phyloP scores from a whole-genome alignment of 2,113 vertebrate genomes.

The Vimba vimba region DNA sequence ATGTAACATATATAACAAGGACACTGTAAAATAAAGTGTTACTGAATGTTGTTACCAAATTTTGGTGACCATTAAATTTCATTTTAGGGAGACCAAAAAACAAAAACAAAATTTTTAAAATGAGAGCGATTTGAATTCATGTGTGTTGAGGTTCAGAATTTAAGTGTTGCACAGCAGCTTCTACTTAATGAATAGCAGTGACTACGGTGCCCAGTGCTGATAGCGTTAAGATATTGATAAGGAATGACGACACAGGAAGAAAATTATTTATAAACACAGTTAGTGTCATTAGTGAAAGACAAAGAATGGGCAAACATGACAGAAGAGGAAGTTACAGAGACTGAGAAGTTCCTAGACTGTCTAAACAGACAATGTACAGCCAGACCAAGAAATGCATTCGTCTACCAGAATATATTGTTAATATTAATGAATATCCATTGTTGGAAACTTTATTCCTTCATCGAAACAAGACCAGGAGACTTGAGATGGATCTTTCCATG shows the following conservation, averaged over 20 bases:
- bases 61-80: background rate
- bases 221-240: background rate
- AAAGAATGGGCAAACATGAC: background rate
- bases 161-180: background rate
- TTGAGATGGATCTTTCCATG: background rate
- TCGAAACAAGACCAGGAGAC: too few species aligned
- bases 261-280: background rate
- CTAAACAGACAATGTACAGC: background rate
- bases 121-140: background rate
- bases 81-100: background rate
- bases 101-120: too few species aligned
- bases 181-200: background rate
- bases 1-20: too few species aligned
- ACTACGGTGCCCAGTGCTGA: background rate
- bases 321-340: background rate
- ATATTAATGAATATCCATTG: background rate
- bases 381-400: background rate
- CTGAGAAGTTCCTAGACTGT: background rate
- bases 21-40: too few species aligned
- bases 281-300: background rate
- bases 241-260: constrained; percentile 8
- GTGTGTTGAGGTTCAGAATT: background rate
- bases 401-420: background rate
- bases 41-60: background rate
- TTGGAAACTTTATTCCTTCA: too few species aligned